Evolutionary conservation across 2,113 vertebrate species (phyloP), one percentile per base, ranked within the genome.

Genomic region (Callaeas wilsoni): DNA sequence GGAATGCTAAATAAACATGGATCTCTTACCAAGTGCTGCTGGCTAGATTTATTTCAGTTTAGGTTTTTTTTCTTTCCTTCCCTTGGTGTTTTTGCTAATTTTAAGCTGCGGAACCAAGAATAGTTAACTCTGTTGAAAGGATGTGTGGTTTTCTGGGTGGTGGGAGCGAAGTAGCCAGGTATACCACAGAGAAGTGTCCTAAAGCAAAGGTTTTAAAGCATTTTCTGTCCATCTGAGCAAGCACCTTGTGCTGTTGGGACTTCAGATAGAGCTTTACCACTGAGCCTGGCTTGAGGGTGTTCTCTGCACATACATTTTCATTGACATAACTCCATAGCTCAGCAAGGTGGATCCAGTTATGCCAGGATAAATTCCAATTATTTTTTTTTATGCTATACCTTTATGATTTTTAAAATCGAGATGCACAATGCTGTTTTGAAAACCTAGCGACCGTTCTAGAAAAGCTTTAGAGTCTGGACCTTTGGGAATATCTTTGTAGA

Each of bases 1-100:
- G n/a, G 35, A 70, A 78, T 35, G 47, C 65, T 89, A 84, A 93
- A 84, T 89, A 93, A 94, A 83, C 65, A 53, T 5, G 33, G 32
- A 56, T 39, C 29, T 75, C 39, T 94, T 88, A 91, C 55, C 26
- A 42, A 89, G 27, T 55, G 52, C 76, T 65, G 15, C 56, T 78
- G 59, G 33, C 26, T 81, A 62, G 52, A 62, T 87, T 79, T 93
- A 68, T 68, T 95, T 92, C 87, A 52, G 32, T 83, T 88, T 88
- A 55, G 2, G 4, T 0, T 27, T 42, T 53, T 5, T 71, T 13
- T 49, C 42, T 84, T 33, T 77, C 16, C 42, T 76, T 57, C 21
- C n/a, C 59, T 83, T 59, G 18, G 21, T 90, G 57, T 87, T 87
- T 94, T 95, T 89, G 59, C 37, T 83, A 76, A 91, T 90, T 94